Conservation (phyloP, 2,797 vertebrate genomes). For the Mormyrus proboscirostris region DNA sequence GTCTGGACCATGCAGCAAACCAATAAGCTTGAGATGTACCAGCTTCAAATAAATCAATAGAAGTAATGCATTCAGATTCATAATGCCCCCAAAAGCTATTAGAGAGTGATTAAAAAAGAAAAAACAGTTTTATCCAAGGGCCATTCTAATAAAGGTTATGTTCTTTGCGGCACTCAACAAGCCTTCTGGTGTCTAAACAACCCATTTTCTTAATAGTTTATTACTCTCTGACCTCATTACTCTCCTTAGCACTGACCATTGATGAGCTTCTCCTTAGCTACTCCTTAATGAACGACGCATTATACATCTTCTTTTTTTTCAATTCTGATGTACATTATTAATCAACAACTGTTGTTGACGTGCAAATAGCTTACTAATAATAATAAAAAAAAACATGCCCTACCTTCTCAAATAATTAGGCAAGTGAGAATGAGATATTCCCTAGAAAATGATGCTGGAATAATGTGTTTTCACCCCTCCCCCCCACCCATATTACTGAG, state of each 20-base stretch:
- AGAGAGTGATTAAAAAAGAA: constrained; percentile 4
- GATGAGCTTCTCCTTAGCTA: not conserved
- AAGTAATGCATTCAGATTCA: constrained; percentile 16
- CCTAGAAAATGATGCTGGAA: not conserved
- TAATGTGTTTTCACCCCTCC: not conserved
- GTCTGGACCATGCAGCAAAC: not conserved
- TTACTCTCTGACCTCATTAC: not conserved
- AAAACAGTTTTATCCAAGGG: not conserved
- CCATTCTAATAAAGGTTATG: constrained; percentile 10
- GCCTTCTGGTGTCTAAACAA: not conserved
- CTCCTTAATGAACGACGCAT: not conserved
- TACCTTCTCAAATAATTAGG: not conserved
- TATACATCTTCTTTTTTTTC: not conserved
- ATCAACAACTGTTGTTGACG: not conserved
- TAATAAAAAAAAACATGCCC: not conserved
- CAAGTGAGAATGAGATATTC: not conserved
- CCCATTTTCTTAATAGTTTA: constrained; percentile 11
- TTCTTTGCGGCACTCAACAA: not conserved
- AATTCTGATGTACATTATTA: not conserved
- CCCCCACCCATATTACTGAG: not conserved
- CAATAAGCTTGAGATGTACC: not conserved
- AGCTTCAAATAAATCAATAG: constrained; percentile 10
- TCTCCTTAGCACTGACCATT: not conserved
- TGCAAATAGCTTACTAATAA: not conserved
- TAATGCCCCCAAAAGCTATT: not conserved